Percentiles rank a stretch among this genome's conserved stretches.
phyloP scores from a whole-genome alignment of 2,888 invertebrate species.

The Ochropleura plecta region DNA sequence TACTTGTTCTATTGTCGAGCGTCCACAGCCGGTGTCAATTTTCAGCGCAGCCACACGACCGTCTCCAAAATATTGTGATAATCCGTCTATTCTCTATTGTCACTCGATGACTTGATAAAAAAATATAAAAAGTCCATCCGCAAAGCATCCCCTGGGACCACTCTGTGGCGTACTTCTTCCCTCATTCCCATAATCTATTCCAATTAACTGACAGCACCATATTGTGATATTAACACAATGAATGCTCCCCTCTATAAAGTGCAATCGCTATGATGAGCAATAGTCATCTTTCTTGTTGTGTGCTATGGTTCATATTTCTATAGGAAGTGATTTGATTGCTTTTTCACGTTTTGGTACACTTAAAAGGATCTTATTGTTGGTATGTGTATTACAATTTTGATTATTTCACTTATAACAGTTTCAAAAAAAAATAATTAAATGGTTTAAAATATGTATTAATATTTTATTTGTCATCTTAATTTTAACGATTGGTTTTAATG shows the following conservation, averaged over 20 bases:
- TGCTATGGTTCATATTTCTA: slow-evolving; percentile 54
- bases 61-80: slow-evolving; percentile 89
- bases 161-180: slow-evolving; percentile 81
- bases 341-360: slow-evolving; percentile 73
- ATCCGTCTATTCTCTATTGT: slow-evolving; percentile 85
- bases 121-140: slow-evolving; percentile 80
- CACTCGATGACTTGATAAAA: slow-evolving; percentile 89
- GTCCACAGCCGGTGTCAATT: slow-evolving; percentile 80
- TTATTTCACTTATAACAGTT: slow-evolving; percentile 68
- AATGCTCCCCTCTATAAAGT: slow-evolving; percentile 77
- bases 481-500: not conserved
- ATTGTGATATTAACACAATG: slow-evolving; percentile 90
- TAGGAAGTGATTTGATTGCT: slow-evolving; percentile 41
- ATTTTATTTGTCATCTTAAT: slow-evolving; percentile 11
- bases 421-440: slow-evolving; percentile 51
- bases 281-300: slow-evolving; percentile 58
- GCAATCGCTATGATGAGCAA: slow-evolving; percentile 59
- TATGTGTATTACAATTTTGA: slow-evolving; percentile 77
- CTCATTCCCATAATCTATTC: slow-evolving; percentile 91
- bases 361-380: slow-evolving; percentile 79
- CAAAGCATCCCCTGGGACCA: slow-evolving; percentile 83
- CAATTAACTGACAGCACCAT: slow-evolving; percentile 91
- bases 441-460: slow-evolving; percentile 23
- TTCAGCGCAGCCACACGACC: slow-evolving; percentile 83
- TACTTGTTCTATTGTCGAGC: slow-evolving; percentile 56